Evolutionary conservation across 2,797 vertebrate genomes (phyloP).

Genomic region (Sylvia borin): DNA sequence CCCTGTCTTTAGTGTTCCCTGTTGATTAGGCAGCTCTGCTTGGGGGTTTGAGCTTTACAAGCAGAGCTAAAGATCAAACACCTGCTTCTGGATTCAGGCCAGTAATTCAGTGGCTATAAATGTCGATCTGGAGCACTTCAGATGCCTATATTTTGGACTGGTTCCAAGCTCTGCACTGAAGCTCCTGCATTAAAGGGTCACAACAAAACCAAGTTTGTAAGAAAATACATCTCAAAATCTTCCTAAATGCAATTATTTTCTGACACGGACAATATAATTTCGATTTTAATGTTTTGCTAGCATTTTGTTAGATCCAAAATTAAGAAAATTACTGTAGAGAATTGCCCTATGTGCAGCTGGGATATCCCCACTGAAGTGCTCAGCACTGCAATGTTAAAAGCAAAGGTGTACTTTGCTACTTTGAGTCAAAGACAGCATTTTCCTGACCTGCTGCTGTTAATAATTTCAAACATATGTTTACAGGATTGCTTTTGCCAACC

Average conservation of each 20-base stretch:
- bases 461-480: slow-evolving; percentile 27
- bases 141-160: background rate
- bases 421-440: background rate
- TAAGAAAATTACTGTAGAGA: background rate
- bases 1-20: background rate
- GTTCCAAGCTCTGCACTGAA: background rate
- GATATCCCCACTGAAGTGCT: background rate
- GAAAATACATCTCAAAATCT: background rate
- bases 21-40: slow-evolving; percentile 19
- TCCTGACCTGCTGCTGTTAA: slow-evolving; percentile 12
- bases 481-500: slow-evolving; percentile 4
- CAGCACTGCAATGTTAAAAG: background rate
- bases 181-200: background rate
- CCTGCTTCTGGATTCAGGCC: slow-evolving; percentile 42
- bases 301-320: background rate
- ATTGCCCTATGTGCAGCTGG: background rate
- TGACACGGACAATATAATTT: background rate
- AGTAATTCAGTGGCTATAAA: slow-evolving; percentile 16
- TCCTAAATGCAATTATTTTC: background rate
- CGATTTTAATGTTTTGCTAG: background rate
- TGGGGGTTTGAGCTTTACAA: slow-evolving; percentile 19
- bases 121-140: background rate
- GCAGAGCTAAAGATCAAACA: slow-evolving; percentile 39
- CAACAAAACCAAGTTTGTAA: background rate
- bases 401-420: background rate